Base-by-base conservation (phyloP, 2,113 vertebrate species). In the Orthonyx spaldingii region DNA sequence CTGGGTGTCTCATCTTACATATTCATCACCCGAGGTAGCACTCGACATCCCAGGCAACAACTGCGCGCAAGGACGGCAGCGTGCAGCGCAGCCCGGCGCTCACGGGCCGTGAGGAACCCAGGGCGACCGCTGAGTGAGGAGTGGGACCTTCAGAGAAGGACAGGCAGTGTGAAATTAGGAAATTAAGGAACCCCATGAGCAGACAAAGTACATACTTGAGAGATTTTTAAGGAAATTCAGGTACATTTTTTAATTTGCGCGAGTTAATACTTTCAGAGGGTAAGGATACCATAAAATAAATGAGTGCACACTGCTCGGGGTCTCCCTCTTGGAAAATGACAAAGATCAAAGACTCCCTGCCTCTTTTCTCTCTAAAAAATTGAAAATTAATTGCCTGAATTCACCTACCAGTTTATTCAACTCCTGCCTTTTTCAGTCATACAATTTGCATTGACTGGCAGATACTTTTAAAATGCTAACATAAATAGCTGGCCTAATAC, bases 301-400 rank as follows among this genome's bases (percentile, higher is more conserved):
- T 93, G 91, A 94, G 55, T 8, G 20, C 41, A 27, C 72, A 18
- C 47, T 87, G 87, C 72, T 89, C 90, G 60, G 50, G 47, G 93
- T 94, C 65, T 77, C 72, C 57, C 56, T 90, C 35, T 81, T 78
- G 65, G 94, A 96, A 96, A 94, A 93, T 3, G 41, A 88, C 71
- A 89, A 83, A 95, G 88, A 94, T 97, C 96, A 96, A 97, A 97
- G 94, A 74, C 84, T 94, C 57, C 30, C 74, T 93, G 76, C 35
- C 87, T 94, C 85, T 96, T 94, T 96, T 94, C 60, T 71, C 75
- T 91, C 77, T 50, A 85, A 94, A 94, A 94, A 95, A 77, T 78
- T 94, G 71, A 92, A 95, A 96, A 96, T 96, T 96, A 97, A 97
- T 97, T 96, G 96, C 90, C 90, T 94, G 92, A 77, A 93, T 97